A percentile compares a stretch with the other conserved stretches of the same genome.
Evolutionary conservation across 2,888 invertebrate species (phyloP).

Genomic region (Octodonta nipae): DNA sequence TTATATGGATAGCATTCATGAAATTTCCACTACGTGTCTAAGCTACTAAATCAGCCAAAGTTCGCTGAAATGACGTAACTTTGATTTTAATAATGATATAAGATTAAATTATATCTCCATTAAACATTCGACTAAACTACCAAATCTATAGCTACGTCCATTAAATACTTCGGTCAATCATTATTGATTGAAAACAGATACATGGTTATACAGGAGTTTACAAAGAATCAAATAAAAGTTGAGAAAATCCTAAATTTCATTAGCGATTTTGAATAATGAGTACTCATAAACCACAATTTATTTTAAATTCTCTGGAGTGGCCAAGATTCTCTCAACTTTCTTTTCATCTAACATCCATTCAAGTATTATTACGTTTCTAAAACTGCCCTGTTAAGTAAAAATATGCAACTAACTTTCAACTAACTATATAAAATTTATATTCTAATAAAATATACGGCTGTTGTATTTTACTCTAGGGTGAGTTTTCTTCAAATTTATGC

Average conservation of each 20-base stretch:
- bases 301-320: too few species aligned
- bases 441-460: constrained; percentile 10
- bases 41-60: constrained; percentile 18
- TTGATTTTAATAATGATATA: neutral
- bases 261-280: too few species aligned
- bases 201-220: too few species aligned
- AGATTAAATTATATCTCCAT: constrained; percentile 18
- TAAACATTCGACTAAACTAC: constrained; percentile 27
- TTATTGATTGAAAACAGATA: too few species aligned
- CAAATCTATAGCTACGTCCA: constrained; percentile 13
- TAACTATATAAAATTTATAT: constrained; percentile 12
- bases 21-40: constrained; percentile 37
- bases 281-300: too few species aligned
- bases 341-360: too few species aligned
- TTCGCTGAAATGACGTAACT: neutral
- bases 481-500: too few species aligned
- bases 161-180: neutral
- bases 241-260: too few species aligned
- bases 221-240: too few species aligned
- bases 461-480: constrained; percentile 10
- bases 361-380: too few species aligned
- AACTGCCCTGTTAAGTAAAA: constrained; percentile 7
- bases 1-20: constrained; percentile 37
- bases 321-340: too few species aligned
- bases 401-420: constrained; percentile 12